Base-by-base conservation (phyloP, 2,113 vertebrate genomes). In the Stegostoma tigrinum region DNA sequence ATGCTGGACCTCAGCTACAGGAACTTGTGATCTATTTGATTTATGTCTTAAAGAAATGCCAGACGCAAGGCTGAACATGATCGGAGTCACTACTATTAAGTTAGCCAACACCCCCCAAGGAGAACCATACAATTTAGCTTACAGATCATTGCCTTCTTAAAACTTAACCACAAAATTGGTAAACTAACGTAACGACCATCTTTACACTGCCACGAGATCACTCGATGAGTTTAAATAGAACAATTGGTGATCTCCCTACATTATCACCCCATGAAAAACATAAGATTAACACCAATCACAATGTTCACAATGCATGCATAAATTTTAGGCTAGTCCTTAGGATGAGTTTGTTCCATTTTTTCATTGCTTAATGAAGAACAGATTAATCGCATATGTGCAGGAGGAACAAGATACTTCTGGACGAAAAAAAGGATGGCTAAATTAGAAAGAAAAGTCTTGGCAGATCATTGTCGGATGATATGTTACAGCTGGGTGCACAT, bases 351-450 rank as follows among this genome's bases (percentile, higher is more conserved):
- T 72, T 95, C 42, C 42, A 70, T 38, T 68, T 70, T 68, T 95
- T 95, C 64, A 42, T 30, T 72, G 24, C 17, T 15, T 95, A 72
- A 95, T 48, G 93, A 95, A 95, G 67, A 48, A 95, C 66, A 70
- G 93, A 95, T 95, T 95, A 70, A 95, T 70, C 42, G 27, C 93
- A 95, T 23, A 95, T 95, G 93, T 95, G 64, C 66, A 30, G 42
- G 66, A 70, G 93, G 93, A 95, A 95, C 93, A 70, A 95, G 67
- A 95, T 95, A 72, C 93, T 68, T 48, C 42, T 70, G 93, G 90
- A 94, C 64, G 24, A 94, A 94, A 68, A 55, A 86, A 83, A 64
- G 17, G 34, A 70, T 48, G 8, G 23, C 67, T 42, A 30, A 15
- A 72, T 72, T 72, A 45, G 93, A 42, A 72, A 93, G 55, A 94